Evolutionary conservation across 2,113 vertebrate species (phyloP).

Genomic region (Pituophis catenifer): DNA sequence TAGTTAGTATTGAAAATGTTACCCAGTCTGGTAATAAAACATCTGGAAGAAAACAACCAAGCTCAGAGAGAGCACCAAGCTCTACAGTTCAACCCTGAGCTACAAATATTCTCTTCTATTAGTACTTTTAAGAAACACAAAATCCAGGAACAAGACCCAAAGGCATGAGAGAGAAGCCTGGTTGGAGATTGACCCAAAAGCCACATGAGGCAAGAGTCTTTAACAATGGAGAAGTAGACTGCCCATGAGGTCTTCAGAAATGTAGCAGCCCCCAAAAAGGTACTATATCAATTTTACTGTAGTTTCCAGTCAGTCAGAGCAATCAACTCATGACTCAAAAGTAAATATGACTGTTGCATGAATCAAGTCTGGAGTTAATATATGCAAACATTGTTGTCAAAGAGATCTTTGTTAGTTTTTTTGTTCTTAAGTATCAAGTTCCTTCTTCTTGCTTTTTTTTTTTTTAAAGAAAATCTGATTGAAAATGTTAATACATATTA

Average conservation of each 20-base stretch:
- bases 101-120: neutral
- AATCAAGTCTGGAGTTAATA: neutral
- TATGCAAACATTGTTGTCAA: neutral
- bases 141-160: neutral
- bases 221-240: neutral
- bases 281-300: neutral
- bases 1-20: neutral
- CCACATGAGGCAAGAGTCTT: neutral
- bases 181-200: neutral
- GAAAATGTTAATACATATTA: neutral
- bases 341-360: neutral
- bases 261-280: neutral
- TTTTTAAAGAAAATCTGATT: neutral
- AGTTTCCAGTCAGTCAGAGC: neutral
- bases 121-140: neutral
- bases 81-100: neutral
- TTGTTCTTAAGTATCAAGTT: neutral
- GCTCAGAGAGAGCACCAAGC: neutral
- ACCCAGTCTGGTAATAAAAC: neutral
- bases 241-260: neutral
- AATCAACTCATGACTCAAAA: neutral
- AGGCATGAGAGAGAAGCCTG: neutral
- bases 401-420: neutral
- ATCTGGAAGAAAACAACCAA: neutral
- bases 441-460: neutral